A percentile compares a stretch with the other conserved stretches of the same genome.
Conservation (phyloP, 2,888 invertebrate species). For the Nymphalis c-album region DNA sequence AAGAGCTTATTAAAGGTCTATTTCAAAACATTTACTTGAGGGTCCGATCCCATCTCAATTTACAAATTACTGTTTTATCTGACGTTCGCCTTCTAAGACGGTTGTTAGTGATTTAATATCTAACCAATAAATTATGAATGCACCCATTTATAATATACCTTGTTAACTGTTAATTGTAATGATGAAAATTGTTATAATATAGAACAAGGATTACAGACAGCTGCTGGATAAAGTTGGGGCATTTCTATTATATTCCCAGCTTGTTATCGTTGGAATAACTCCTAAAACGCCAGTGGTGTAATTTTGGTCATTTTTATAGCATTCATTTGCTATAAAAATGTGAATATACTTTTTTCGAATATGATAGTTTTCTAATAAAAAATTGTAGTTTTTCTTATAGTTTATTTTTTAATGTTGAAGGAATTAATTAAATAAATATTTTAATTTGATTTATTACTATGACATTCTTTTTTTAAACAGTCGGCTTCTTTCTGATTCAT, state of each 20-base stretch:
- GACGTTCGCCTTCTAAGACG: conserved; percentile 49
- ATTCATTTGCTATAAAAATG: no score
- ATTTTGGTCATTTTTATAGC: no score
- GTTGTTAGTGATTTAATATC: conserved; percentile 52
- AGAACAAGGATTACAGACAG: conserved; percentile 52
- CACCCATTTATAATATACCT: conserved; percentile 50
- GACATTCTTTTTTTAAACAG: no score
- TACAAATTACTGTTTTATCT: conserved; percentile 68
- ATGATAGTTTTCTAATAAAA: no score
- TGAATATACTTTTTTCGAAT: no score
- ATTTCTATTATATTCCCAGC: conserved; percentile 60
- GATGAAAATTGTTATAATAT: conserved; percentile 70
- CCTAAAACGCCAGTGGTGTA: not conserved
- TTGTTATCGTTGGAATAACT: conserved; percentile 54
- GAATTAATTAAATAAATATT: no score
- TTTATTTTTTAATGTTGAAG: no score
- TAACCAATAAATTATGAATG: conserved; percentile 61
- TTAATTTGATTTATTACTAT: no score
- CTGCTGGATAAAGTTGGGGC: conserved; percentile 45
- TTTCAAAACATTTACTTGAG: conserved; percentile 65
- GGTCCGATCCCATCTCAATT: conserved; percentile 56
- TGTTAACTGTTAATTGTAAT: conserved; percentile 62
- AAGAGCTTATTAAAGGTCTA: conserved; percentile 64
- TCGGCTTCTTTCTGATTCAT: no score
- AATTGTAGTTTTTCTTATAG: no score